Conservation (phyloP, 2,888 invertebrate species). For the Siphonodentalium dalli region DNA sequence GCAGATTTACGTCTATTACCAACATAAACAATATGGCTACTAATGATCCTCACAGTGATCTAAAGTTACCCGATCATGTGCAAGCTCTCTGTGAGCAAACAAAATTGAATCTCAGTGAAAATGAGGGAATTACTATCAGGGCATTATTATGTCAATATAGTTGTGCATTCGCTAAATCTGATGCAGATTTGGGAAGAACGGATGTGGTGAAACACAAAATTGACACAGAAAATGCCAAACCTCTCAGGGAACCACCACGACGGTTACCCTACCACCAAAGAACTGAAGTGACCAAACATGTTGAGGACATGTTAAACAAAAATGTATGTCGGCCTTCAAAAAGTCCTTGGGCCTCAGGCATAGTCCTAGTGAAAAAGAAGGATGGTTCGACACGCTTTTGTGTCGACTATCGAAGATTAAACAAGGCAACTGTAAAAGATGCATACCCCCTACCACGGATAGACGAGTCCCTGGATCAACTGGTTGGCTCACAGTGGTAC, state of each 20-base stretch:
- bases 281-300: constrained; percentile 13
- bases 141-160: too few relatives aligned
- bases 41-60: too few relatives aligned
- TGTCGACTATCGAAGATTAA: constrained; percentile 17
- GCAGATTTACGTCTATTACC: too few relatives aligned
- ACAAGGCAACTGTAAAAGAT: constrained; percentile 13
- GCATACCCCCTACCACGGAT: constrained; percentile 18
- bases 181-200: constrained; percentile 14
- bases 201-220: constrained; percentile 11
- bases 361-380: constrained; percentile 26
- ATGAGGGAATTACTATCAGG: too few relatives aligned
- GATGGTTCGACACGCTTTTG: constrained; percentile 24
- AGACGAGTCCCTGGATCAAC: constrained; percentile 18
- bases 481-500: constrained; percentile 21
- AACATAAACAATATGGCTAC: too few relatives aligned
- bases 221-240: constrained; percentile 18
- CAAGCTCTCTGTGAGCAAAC: too few relatives aligned
- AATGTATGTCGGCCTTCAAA: constrained; percentile 19
- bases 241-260: constrained; percentile 19
- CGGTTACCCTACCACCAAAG: constrained; percentile 14
- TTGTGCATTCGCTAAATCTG: too few relatives aligned
- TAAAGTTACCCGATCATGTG: too few relatives aligned
- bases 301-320: constrained; percentile 18
- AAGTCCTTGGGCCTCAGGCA: constrained; percentile 20
- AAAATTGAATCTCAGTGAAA: too few relatives aligned